A percentile compares a stretch with the other conserved stretches of the same genome.
Evolutionary conservation across 1,140 invertebrate species (phyloP).

Genomic region (Drosophila pectinifera): DNA sequence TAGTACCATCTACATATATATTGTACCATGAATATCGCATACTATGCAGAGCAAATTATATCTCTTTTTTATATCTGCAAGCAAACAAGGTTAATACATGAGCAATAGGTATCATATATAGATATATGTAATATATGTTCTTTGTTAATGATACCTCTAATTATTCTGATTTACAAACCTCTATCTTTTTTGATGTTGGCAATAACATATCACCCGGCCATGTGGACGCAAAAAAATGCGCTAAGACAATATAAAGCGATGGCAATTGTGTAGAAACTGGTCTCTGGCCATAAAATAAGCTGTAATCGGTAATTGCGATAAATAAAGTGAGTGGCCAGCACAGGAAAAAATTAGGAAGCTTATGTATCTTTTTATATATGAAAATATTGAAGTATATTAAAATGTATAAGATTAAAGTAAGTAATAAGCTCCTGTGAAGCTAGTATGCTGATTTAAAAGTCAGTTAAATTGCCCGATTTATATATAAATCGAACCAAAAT

Average conservation of each 20-base stretch:
- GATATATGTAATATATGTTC: no score
- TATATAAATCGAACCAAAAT: no score
- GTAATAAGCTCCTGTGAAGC: no score
- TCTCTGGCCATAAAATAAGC: slow-evolving; percentile 50
- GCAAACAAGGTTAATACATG: no score
- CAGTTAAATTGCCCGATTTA: no score
- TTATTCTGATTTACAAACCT: not conserved
- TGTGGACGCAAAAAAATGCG: slow-evolving; percentile 50
- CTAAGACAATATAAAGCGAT: slow-evolving; percentile 58
- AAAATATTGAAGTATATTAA: no score
- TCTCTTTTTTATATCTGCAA: no score
- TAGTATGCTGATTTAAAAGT: no score
- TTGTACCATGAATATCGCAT: not conserved
- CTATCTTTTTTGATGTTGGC: not conserved
- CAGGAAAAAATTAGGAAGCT: not conserved
- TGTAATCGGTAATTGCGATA: slow-evolving; percentile 71
- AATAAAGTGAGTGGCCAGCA: slow-evolving; percentile 53
- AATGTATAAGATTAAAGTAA: no score
- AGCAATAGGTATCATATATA: no score
- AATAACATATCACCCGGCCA: slow-evolving; percentile 56
- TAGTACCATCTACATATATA: not conserved
- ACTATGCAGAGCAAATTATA: no score
- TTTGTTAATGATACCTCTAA: not conserved
- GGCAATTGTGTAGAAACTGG: slow-evolving; percentile 55
- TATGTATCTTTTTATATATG: not conserved